Conservation (phyloP, 2,888 invertebrate species). For the Orthonevra nobilis region DNA sequence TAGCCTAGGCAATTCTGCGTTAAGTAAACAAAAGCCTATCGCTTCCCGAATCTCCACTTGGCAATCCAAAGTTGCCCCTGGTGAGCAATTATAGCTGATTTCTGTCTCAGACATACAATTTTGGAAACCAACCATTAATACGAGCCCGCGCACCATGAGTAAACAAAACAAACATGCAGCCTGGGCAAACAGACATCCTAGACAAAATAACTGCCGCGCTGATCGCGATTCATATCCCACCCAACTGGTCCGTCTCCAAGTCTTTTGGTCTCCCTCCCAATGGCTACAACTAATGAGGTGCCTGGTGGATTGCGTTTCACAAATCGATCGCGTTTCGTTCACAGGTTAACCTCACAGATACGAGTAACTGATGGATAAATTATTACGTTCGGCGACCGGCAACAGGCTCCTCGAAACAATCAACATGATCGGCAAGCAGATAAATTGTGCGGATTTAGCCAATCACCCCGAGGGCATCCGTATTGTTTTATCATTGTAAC, state of each 20-base stretch:
- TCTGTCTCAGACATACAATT: conserved; percentile 39
- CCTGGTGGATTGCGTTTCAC: conserved; percentile 68
- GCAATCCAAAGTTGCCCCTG: conserved; percentile 31
- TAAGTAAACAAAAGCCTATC: conserved; percentile 1
- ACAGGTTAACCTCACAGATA: conserved; percentile 61
- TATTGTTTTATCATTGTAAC: conserved; percentile 63
- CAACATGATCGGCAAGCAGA: conserved; percentile 64
- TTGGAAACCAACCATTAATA: conserved; percentile 33
- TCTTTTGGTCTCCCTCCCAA: conserved; percentile 35
- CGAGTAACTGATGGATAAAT: conserved; percentile 67
- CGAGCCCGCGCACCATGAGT: conserved; percentile 19
- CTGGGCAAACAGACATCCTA: conserved; percentile 60
- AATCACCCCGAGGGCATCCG: conserved; percentile 66
- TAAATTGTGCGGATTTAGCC: conserved; percentile 68
- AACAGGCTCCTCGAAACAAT: conserved; percentile 64
- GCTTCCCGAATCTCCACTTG: neutral
- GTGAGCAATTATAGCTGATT: conserved; percentile 59
- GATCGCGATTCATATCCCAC: conserved; percentile 10
- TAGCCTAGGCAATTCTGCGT: neutral
- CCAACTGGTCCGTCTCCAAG: neutral
- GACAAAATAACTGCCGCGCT: conserved; percentile 30
- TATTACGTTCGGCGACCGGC: conserved; percentile 48
- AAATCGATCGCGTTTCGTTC: conserved; percentile 68
- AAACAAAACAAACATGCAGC: conserved; percentile 43
- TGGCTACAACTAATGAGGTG: conserved; percentile 67